Evolutionary conservation across 2,888 invertebrate species (phyloP).

Genomic region (Priocnemis perturbator): DNA sequence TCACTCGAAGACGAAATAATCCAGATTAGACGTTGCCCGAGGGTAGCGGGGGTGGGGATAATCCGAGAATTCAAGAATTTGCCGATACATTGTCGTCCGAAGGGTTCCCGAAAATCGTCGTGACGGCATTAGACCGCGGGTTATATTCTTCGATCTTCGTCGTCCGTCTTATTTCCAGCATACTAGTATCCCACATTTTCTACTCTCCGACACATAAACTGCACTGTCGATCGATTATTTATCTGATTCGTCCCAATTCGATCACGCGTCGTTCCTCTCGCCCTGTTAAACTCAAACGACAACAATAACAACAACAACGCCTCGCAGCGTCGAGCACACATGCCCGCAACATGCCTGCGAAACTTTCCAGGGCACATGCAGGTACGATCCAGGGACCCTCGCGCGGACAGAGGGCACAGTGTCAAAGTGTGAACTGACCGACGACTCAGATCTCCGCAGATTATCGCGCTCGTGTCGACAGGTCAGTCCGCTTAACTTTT

Average conservation of each 20-base stretch:
- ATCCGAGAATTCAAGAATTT: slow-evolving; percentile 31
- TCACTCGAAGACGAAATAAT: slow-evolving; percentile 28
- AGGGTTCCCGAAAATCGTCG: slow-evolving; percentile 2
- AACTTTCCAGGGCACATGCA: too few species aligned
- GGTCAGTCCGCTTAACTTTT: slow-evolving; percentile 63
- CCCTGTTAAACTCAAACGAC: neutral
- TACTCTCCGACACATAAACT: too few species aligned
- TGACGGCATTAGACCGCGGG: neutral
- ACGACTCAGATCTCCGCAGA: slow-evolving; percentile 12
- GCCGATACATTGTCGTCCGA: slow-evolving; percentile 9
- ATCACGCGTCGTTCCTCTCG: neutral
- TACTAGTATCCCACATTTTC: too few species aligned
- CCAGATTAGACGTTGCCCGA: slow-evolving; percentile 36
- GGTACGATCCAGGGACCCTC: too few species aligned
- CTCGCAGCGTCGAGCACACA: neutral
- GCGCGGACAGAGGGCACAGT: neutral
- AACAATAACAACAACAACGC: neutral
- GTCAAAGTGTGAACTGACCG: neutral
- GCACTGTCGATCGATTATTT: too few species aligned
- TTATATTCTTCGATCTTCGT: neutral
- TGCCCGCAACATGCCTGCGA: too few species aligned
- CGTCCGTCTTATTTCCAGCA: too few species aligned
- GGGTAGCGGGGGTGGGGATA: slow-evolving; percentile 12
- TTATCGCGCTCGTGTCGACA: slow-evolving; percentile 34
- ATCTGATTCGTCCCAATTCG: too few species aligned